phyloP scores from a whole-genome alignment of 2,888 invertebrate genomes.

The Cantharis flavilabris region DNA sequence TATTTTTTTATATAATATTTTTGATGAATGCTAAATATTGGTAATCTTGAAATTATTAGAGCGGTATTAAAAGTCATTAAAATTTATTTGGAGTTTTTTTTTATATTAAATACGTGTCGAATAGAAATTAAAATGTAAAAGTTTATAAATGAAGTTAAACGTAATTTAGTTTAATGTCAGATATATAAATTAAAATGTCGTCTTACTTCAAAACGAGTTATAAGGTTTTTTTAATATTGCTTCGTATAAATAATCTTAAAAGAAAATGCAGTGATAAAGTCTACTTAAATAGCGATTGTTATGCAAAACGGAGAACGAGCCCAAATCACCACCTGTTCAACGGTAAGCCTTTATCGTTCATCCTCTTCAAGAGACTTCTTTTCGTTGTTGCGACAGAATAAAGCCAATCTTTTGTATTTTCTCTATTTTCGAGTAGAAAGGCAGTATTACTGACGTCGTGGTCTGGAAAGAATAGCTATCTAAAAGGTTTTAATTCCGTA shows the following conservation, averaged over 20 bases:
- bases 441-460: slow-evolving; percentile 53
- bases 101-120: not conserved
- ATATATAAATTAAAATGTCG: slow-evolving; percentile 56
- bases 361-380: slow-evolving; percentile 55
- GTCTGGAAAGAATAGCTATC: slow-evolving; percentile 57
- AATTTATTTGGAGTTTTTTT: not conserved
- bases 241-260: slow-evolving; percentile 52
- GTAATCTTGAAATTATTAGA: not conserved
- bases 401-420: slow-evolving; percentile 57
- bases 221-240: slow-evolving; percentile 57
- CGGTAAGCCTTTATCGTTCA: slow-evolving; percentile 53
- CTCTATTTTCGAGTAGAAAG: slow-evolving; percentile 53
- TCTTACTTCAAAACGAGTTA: slow-evolving; percentile 52
- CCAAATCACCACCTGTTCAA: slow-evolving; percentile 56
- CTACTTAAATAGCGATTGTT: slow-evolving; percentile 56
- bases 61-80: not conserved
- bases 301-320: slow-evolving; percentile 54
- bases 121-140: not conserved
- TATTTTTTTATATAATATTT: not conserved
- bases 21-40: not conserved
- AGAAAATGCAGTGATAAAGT: slow-evolving; percentile 54
- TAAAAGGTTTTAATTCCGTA: slow-evolving; percentile 57
- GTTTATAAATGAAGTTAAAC: not conserved
- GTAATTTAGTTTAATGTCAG: slow-evolving; percentile 32
- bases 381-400: slow-evolving; percentile 50